Conservation (phyloP, 2,113 vertebrate genomes). For the Ondatra zibethicus region DNA sequence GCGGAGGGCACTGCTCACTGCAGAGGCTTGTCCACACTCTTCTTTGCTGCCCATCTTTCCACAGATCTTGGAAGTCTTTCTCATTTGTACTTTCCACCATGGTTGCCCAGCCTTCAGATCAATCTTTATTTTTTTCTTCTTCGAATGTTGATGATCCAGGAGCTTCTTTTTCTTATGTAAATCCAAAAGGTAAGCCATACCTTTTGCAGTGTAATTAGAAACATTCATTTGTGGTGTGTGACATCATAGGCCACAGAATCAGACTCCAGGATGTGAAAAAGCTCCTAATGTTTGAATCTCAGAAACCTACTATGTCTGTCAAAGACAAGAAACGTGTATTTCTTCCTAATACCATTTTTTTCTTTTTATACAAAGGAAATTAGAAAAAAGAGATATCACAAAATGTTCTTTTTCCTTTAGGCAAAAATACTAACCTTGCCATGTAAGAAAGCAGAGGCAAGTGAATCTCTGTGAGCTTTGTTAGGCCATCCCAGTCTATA, state of each 20-base stretch:
- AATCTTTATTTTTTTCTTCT: neutral
- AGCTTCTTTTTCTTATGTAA: neutral
- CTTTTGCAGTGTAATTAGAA: neutral
- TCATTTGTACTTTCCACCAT: neutral
- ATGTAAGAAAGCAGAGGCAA: neutral
- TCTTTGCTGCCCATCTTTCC: neutral
- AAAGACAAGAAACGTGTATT: neutral
- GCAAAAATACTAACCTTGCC: constrained; percentile 8
- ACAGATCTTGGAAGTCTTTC: neutral
- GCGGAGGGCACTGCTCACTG: neutral
- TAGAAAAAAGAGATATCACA: neutral
- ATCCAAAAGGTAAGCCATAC: neutral
- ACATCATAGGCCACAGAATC: neutral
- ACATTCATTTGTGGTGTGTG: neutral
- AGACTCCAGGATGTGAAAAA: neutral
- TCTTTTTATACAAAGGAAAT: neutral
- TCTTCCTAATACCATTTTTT: neutral
- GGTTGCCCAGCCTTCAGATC: neutral
- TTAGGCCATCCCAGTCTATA: neutral
- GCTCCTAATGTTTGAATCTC: neutral
- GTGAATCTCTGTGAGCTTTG: neutral
- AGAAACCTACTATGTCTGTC: neutral
- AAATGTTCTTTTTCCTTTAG: constrained; percentile 43
- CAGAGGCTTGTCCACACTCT: too few relatives aligned
- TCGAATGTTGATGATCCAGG: neutral